Conservation (phyloP, 30 jellyfish, hydroid and myxozoan species). For the Sanderia malayensis region DNA sequence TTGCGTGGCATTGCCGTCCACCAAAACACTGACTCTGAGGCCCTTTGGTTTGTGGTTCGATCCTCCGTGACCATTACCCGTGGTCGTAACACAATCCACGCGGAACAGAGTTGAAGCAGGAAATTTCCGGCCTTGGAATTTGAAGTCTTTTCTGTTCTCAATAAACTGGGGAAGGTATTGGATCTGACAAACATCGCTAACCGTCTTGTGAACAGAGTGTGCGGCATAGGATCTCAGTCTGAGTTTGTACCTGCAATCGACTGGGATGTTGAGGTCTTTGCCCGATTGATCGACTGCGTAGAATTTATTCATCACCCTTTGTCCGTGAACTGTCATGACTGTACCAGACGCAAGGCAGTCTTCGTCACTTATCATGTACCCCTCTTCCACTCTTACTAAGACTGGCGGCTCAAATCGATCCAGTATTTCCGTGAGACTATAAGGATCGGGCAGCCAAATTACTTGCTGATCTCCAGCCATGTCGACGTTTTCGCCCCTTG, state of each 20-base stretch:
- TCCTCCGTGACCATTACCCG: neutral
- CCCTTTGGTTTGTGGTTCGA: conserved; percentile 6
- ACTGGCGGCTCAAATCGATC: conserved; percentile 18
- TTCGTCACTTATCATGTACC: conserved; percentile 55
- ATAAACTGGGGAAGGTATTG: neutral
- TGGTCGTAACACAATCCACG: neutral
- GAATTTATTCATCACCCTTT: conserved; percentile 31
- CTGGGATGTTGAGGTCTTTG: conserved; percentile 48
- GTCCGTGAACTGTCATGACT: conserved; percentile 65
- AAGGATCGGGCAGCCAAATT: conserved; percentile 7
- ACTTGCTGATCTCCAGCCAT: conserved; percentile 19
- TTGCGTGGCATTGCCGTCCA: neutral
- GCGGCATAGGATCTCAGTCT: conserved; percentile 15
- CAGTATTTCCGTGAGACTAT: conserved; percentile 11
- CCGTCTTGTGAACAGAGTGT: neutral
- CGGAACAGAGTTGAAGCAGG: neutral
- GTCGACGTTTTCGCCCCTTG: too few relatives aligned
- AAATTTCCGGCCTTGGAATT: neutral
- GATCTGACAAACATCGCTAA: conserved; percentile 19
- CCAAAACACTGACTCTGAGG: neutral
- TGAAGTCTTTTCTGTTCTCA: conserved; percentile 5
- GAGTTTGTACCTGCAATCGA: conserved; percentile 43
- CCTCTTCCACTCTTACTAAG: conserved; percentile 41
- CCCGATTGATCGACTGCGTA: conserved; percentile 43
- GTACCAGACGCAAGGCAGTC: conserved; percentile 72